phyloP scores from a whole-genome alignment of 2,888 invertebrate genomes.

The Oxystoma pomonae region DNA sequence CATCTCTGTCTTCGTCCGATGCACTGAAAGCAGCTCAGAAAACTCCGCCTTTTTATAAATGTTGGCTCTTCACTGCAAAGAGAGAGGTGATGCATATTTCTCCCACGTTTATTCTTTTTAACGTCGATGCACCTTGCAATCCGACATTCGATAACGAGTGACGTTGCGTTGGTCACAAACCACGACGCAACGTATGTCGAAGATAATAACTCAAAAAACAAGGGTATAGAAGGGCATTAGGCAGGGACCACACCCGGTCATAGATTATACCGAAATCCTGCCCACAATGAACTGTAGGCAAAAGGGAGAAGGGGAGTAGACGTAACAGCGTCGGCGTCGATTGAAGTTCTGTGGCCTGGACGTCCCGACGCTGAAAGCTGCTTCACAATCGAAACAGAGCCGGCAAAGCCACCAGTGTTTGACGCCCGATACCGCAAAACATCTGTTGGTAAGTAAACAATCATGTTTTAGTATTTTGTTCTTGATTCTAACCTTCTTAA shows the following conservation, averaged over 20 bases:
- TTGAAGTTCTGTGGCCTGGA: constrained; percentile 41
- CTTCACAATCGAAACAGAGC: neutral
- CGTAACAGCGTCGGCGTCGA: constrained; percentile 46
- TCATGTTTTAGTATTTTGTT: too few relatives aligned
- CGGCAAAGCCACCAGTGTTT: neutral
- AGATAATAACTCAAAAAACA: neutral
- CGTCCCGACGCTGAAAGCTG: constrained; percentile 21
- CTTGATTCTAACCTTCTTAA: too few relatives aligned
- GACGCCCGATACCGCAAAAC: neutral
- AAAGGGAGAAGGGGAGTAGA: constrained; percentile 33
- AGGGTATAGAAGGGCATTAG: neutral
- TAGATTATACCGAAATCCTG: constrained; percentile 53
- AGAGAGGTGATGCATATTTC: constrained; percentile 26
- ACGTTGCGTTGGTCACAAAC: constrained; percentile 18
- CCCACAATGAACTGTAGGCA: constrained; percentile 43
- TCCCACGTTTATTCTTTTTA: constrained; percentile 26
- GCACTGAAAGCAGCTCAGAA: constrained; percentile 28
- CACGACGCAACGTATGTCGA: neutral
- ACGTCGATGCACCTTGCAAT: constrained; percentile 19
- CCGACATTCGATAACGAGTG: constrained; percentile 16
- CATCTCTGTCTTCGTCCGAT: constrained; percentile 30
- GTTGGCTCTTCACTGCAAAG: constrained; percentile 35
- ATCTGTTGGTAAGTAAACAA: constrained; percentile 23
- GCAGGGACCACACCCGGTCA: constrained; percentile 51
- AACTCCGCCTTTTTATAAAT: constrained; percentile 46